These are phyloP conservation scores for Heteromyza rotundicornis DNA, from an alignment of 2,888 invertebrate species.

Conservation along the genomic window DNA sequence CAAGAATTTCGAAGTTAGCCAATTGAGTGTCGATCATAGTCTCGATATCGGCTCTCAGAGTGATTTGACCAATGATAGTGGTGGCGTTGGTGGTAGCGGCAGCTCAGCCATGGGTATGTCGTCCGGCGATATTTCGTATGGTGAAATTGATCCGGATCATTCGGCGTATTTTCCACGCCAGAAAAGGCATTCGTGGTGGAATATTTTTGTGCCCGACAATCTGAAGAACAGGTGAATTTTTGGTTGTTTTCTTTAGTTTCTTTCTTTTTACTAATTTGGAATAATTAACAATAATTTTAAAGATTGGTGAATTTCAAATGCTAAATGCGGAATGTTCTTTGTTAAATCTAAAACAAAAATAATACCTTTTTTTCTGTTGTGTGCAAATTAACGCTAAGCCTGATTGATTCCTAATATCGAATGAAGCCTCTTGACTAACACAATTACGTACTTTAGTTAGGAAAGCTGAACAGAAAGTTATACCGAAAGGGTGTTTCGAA, in stretches of 20 bases:
- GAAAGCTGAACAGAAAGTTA: too few species aligned
- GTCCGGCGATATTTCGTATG: slow-evolving; percentile 40
- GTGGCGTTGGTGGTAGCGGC: slow-evolving; percentile 33
- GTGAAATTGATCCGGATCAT: slow-evolving; percentile 46
- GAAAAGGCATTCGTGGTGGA: slow-evolving; percentile 88
- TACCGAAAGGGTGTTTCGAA: too few species aligned
- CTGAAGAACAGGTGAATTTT: slow-evolving; percentile 70
- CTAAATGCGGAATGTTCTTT: slow-evolving; percentile 17
- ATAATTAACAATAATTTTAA: slow-evolving; percentile 38
- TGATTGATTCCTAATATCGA: too few species aligned
- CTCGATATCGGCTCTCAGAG: slow-evolving; percentile 41
- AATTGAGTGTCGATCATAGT: slow-evolving; percentile 44
- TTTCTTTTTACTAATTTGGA: slow-evolving; percentile 37
- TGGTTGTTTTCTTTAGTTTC: slow-evolving; percentile 27
- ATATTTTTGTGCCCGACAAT: slow-evolving; percentile 82
- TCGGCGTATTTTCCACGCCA: slow-evolving; percentile 63
- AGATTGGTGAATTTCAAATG: slow-evolving; percentile 7
- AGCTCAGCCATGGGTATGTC: slow-evolving; percentile 35
- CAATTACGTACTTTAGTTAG: too few species aligned
- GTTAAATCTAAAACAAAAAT: too few species aligned
- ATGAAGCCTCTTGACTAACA: too few species aligned
- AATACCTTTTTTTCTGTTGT: too few species aligned
- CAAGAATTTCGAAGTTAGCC: slow-evolving; percentile 57
- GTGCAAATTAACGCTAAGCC: too few species aligned
- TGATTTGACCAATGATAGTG: slow-evolving; percentile 45